Evolutionary conservation across 2,113 vertebrate genomes (phyloP).

Genomic region (Furnarius figulus): DNA sequence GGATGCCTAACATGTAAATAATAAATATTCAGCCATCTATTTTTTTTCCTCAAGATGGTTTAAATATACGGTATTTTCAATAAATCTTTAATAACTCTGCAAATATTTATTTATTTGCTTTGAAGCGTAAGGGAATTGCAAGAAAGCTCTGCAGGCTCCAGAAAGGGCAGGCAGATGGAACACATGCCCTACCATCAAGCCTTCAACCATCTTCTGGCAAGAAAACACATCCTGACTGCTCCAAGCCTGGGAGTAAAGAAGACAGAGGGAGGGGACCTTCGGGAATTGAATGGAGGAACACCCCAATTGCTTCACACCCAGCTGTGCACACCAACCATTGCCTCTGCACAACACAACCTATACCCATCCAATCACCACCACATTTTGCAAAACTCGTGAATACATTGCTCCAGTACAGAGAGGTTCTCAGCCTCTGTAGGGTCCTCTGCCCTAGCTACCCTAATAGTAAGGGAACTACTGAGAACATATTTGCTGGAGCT

Average conservation of each 20-base stretch:
- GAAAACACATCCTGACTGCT: neutral
- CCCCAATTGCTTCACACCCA: neutral
- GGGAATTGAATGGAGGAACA: neutral
- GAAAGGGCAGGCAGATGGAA: conserved; percentile 49
- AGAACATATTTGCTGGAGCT: neutral
- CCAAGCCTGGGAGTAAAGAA: neutral
- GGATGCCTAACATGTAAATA: conserved; percentile 72
- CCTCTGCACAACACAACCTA: neutral
- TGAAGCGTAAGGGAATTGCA: conserved; percentile 35
- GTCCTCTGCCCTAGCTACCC: neutral
- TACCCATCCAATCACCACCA: neutral
- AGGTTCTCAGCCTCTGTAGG: neutral
- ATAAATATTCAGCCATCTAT: conserved; percentile 75
- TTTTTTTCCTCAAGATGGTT: conserved; percentile 56
- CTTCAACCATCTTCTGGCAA: conserved; percentile 22
- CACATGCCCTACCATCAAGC: neutral
- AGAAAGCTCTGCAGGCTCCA: conserved; percentile 12
- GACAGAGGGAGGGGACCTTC: neutral
- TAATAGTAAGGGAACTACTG: neutral
- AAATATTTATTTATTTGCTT: conserved; percentile 74
- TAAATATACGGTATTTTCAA: conserved; percentile 66
- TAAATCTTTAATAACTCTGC: conserved; percentile 76
- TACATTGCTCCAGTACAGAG: neutral
- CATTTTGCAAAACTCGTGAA: neutral
- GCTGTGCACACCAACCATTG: neutral